Conservation (phyloP, 2,113 vertebrate genomes). For the Microcebus murinus region DNA sequence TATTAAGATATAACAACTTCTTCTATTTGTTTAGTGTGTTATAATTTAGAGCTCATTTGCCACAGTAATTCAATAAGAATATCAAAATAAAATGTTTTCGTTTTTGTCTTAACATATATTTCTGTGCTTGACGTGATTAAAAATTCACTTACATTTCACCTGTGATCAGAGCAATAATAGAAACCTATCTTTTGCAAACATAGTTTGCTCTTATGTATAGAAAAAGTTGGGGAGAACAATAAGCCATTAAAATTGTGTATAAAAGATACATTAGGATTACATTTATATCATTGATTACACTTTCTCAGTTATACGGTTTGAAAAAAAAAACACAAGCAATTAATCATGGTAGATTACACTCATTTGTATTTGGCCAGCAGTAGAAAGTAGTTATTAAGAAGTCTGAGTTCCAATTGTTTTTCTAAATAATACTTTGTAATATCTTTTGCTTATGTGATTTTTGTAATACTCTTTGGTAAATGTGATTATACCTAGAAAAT, state of each 20-base stretch:
- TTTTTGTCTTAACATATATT: neutral
- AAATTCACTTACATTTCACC: neutral
- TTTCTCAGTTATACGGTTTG: slow-evolving; percentile 73
- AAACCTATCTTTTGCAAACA: slow-evolving; percentile 15
- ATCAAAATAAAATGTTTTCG: slow-evolving; percentile 1
- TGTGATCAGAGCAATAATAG: neutral
- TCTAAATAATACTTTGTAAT: slow-evolving; percentile 69
- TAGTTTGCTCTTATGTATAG: neutral
- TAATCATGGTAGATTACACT: slow-evolving; percentile 78
- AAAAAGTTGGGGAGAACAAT: slow-evolving; percentile 41
- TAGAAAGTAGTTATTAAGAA: slow-evolving; percentile 75
- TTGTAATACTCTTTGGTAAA: slow-evolving; percentile 61
- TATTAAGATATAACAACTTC: neutral
- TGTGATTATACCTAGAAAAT: slow-evolving; percentile 65
- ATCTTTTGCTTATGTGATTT: slow-evolving; percentile 67
- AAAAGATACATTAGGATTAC: slow-evolving; percentile 72
- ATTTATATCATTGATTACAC: slow-evolving; percentile 77
- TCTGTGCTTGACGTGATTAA: slow-evolving; percentile 42
- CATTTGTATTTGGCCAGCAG: slow-evolving; percentile 76
- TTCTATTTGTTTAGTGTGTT: neutral
- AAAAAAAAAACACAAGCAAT: slow-evolving; percentile 65
- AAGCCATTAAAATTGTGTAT: slow-evolving; percentile 57
- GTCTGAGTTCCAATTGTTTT: slow-evolving; percentile 69
- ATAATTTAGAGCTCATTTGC: neutral
- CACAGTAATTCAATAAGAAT: neutral